These are phyloP conservation scores for Heliornis fulica DNA, from an alignment of 2,113 vertebrate species.

Conservation along the genomic window DNA sequence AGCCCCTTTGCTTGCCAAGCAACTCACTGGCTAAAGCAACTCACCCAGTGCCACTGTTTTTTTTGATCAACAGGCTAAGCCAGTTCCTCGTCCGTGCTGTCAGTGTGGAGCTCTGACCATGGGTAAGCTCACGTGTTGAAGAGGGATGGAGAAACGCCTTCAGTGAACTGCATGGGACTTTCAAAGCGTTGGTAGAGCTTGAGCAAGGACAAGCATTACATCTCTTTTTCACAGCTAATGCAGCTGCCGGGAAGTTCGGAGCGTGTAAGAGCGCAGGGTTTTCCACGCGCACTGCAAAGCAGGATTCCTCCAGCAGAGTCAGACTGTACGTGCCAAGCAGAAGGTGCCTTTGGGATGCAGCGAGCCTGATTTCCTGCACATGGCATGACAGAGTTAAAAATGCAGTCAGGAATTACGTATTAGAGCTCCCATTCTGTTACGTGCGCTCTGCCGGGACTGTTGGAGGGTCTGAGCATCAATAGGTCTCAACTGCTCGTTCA, in stretches of 20 bases:
- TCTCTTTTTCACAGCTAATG: background rate
- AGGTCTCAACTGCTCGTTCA: background rate
- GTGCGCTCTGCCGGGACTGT: background rate
- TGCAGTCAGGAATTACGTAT: background rate
- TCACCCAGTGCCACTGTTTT: background rate
- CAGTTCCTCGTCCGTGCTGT: background rate
- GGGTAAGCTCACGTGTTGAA: background rate
- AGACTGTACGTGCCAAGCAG: background rate
- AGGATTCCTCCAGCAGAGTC: background rate
- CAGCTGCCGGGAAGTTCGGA: background rate
- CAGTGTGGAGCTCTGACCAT: background rate
- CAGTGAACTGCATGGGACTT: background rate
- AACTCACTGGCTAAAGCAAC: background rate
- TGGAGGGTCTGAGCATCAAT: background rate
- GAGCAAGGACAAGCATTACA: background rate
- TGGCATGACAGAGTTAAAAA: background rate
- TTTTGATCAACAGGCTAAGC: background rate
- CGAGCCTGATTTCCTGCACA: background rate
- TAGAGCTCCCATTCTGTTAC: background rate
- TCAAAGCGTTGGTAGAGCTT: background rate
- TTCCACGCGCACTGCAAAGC: background rate
- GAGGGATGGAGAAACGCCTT: background rate
- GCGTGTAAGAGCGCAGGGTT: accelerated
- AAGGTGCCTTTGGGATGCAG: background rate
- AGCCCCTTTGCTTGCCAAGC: background rate